A percentile compares a stretch with the other conserved stretches of the same genome.
Evolutionary conservation across 2,797 vertebrate species (phyloP).

Genomic region (Poecile montanus): DNA sequence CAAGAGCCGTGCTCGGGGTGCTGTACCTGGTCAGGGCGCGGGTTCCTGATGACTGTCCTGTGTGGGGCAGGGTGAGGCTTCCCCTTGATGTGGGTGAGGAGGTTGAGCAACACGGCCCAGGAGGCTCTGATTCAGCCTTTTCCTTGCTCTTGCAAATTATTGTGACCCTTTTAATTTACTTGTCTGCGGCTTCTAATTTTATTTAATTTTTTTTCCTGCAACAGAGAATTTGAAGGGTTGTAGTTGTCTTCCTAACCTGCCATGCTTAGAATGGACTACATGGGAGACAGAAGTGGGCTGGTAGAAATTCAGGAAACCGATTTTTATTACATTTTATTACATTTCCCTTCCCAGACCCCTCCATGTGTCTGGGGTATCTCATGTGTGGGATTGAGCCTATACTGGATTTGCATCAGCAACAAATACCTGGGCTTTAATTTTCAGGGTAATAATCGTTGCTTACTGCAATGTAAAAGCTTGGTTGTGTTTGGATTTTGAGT

Average conservation of each 20-base stretch:
- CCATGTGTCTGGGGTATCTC: not conserved
- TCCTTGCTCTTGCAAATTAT: not conserved
- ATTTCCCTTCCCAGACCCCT: not conserved
- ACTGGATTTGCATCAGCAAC: not conserved
- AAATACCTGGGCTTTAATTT: not conserved
- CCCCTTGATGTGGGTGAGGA: slow-evolving; percentile 5
- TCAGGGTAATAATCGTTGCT: not conserved
- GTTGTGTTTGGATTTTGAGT: not conserved
- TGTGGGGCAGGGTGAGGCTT: not conserved
- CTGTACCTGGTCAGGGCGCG: not conserved
- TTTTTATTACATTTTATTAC: not conserved
- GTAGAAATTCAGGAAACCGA: not conserved
- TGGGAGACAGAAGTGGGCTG: not conserved
- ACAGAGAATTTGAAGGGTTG: not conserved
- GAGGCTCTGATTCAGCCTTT: slow-evolving; percentile 24
- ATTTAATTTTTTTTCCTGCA: not conserved
- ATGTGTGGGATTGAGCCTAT: not conserved
- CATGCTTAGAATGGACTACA: accelerated
- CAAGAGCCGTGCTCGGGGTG: not conserved
- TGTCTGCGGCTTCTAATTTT: not conserved
- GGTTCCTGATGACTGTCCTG: not conserved
- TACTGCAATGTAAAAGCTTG: not conserved
- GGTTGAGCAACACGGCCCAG: not conserved
- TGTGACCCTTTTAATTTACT: slow-evolving; percentile 19
- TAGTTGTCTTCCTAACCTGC: not conserved